Evolutionary conservation across 2,888 invertebrate species (phyloP), one percentile per base, ranked within the genome.

Genomic region (Eupithecia tripunctaria): DNA sequence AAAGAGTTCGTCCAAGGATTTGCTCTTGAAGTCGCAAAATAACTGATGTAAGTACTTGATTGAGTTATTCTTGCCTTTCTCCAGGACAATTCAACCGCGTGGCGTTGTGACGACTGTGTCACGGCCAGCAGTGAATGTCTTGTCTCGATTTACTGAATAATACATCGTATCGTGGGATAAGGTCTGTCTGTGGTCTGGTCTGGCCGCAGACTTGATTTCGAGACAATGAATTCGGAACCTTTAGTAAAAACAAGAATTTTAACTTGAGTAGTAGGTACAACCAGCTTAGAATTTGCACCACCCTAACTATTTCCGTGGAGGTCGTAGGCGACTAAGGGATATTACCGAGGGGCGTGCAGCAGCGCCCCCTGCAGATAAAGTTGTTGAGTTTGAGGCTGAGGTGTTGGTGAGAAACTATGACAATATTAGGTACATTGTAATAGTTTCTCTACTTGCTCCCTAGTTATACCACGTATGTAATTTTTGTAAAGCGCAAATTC

Each of bases 121-220:
- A 75, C 75, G 75, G 75, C 60, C 75, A 32, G 12, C 69, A 21
- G 75, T 70, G 75, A 75, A 72, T 72, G 74, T 72, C 69, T 38
- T 62, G 62, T 60, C 32, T 29, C 65, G 56, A 36, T 21, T 36
- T 41, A 68, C 62, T 62, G 73, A 70, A 67, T 73, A 70, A 70
- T 59, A 67, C 67, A 71, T 68, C n/a, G 14, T 65, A 65, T 51
- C 60, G 63, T 66, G 65, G 56, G 62, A 68, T 65, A 43, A 60
- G 65, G 47, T 62, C 36, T 63, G 70, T 41, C 41, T 56, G 70
- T 41, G 59, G 41, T 64, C 41, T 59, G 70, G 65, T 56, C 56
- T 25, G 25, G 5, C 21, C 51, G 14, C 25, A 25, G 21, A 56
- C 21, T 32, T 32, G 62, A 36, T 32, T n/a, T n/a, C 7, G 18